Evolutionary conservation across 1,140 invertebrate species (phyloP).

Genomic region (Camponotus floridanus): DNA sequence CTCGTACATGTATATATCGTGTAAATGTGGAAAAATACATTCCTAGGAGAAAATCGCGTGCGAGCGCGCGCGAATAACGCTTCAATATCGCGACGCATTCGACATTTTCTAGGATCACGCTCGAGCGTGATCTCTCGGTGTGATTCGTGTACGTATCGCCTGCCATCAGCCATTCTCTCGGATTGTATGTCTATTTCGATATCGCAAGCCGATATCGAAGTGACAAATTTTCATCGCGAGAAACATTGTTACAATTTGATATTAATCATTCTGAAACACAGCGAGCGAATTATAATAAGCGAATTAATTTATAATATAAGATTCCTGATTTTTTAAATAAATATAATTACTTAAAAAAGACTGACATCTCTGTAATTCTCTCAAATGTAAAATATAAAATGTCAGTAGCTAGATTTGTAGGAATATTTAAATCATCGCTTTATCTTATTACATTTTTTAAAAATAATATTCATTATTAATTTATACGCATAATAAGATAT

Average conservation of each 20-base stretch:
- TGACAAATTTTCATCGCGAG: neutral
- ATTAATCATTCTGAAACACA: neutral
- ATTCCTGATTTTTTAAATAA: neutral
- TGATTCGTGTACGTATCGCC: constrained; percentile 40
- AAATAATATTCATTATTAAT: neutral
- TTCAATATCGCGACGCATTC: constrained; percentile 8
- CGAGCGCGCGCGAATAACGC: neutral
- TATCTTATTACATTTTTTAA: neutral
- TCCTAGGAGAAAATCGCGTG: neutral
- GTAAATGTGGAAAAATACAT: constrained; percentile 25
- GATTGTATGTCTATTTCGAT: constrained; percentile 8
- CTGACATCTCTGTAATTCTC: neutral
- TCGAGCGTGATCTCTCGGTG: constrained; percentile 25
- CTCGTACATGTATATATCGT: neutral
- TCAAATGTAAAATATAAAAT: neutral
- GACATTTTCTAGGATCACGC: constrained; percentile 43
- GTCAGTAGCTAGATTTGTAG: neutral
- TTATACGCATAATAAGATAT: no score
- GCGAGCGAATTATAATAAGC: constrained; percentile 2
- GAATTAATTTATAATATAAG: neutral
- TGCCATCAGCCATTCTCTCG: constrained; percentile 21
- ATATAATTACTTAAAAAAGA: neutral
- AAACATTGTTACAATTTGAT: neutral
- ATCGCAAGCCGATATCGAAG: neutral
- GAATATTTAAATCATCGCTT: neutral